Evolutionary conservation across 92 coral and sea anemone species (phyloP).

Genomic region (Parazoanthus swiftii): DNA sequence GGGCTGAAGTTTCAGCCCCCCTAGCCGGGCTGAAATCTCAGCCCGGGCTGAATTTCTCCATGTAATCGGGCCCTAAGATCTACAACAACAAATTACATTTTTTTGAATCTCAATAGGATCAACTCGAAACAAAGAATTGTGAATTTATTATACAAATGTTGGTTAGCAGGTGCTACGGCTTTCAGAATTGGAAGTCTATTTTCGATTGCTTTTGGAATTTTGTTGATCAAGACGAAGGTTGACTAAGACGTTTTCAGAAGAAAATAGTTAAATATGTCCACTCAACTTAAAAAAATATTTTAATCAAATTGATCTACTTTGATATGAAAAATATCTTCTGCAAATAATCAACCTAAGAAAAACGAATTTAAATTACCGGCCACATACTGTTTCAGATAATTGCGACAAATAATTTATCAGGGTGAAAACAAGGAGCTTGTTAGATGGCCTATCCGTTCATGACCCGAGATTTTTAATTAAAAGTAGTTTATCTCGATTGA

Average conservation of each 20-base stretch:
- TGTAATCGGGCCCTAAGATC: no score
- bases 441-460: neutral
- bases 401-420: neutral
- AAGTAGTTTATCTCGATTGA: neutral
- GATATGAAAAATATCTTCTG: neutral
- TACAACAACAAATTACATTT: neutral
- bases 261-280: neutral
- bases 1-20: no score
- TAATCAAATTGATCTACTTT: neutral
- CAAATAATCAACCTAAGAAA: no score
- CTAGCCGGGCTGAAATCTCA: no score
- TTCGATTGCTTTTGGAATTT: neutral
- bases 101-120: neutral
- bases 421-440: neutral
- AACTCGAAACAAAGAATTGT: neutral
- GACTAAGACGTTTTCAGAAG: neutral
- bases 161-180: neutral
- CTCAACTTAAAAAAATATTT: neutral
- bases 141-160: no score
- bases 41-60: no score
- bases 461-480: no score
- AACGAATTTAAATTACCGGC: neutral
- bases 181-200: neutral
- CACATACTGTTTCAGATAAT: neutral
- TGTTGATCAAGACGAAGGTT: neutral